Conservation (phyloP, 2,888 invertebrate genomes). For the Orthonevra nobilis region DNA sequence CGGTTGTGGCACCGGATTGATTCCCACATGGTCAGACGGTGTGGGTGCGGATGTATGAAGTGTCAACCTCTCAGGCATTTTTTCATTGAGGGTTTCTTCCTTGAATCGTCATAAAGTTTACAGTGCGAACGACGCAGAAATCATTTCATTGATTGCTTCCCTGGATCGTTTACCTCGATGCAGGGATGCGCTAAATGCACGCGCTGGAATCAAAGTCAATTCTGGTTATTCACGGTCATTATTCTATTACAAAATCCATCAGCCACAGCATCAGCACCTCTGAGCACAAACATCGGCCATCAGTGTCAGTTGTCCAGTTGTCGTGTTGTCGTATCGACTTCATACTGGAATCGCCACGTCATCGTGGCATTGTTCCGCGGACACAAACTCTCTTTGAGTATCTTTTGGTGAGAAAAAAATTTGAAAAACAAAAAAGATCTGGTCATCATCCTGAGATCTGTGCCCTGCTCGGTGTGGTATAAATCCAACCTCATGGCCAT, state of each 20-base stretch:
- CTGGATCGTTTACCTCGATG: constrained; percentile 33
- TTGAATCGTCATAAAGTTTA: constrained; percentile 39
- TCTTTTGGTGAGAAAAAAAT: constrained; percentile 24
- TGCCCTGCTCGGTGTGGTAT: background rate
- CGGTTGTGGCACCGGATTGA: background rate
- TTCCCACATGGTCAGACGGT: background rate
- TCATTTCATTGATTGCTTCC: constrained; percentile 58
- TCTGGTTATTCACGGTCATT: constrained; percentile 55
- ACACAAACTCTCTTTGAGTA: background rate
- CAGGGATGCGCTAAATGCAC: constrained; percentile 19
- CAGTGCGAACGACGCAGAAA: background rate
- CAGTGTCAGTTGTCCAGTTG: constrained; percentile 25
- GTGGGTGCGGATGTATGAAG: constrained; percentile 14
- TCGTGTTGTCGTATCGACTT: constrained; percentile 56
- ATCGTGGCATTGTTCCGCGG: constrained; percentile 47
- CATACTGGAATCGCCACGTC: constrained; percentile 47
- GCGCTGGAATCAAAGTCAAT: constrained; percentile 16
- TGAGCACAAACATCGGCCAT: constrained; percentile 7
- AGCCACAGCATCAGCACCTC: constrained; percentile 18
- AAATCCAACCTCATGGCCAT: constrained; percentile 17
- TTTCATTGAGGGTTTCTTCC: constrained; percentile 39
- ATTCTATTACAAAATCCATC: constrained; percentile 63
- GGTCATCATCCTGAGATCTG: constrained; percentile 14
- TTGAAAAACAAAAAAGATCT: no score
- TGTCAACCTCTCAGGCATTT: constrained; percentile 30